Evolutionary conservation across 2,797 vertebrate genomes (phyloP), one percentile per base, ranked within the genome.

Genomic region (Gambelia wislizenii): DNA sequence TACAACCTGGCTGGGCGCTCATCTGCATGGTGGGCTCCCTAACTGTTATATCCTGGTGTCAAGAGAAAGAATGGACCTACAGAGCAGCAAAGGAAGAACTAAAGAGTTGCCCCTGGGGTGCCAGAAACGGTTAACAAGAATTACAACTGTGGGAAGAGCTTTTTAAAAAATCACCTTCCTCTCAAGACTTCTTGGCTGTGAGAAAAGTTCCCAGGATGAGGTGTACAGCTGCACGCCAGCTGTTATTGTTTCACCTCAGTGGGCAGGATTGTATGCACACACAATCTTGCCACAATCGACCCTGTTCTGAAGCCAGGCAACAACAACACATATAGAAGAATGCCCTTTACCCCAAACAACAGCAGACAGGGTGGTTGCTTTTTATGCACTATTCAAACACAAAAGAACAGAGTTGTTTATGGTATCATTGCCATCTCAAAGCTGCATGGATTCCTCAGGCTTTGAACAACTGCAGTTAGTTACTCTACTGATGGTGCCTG

Each of bases 171-270:
- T 69, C 83, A 44, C 89, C 80, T 91, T 94, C n/a, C 25, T 90
- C 30, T 22, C 67, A 33, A 75, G 89, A 81, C 91, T 87, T 0
- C 1, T 56, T 49, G 44, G 91, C 87, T 44, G 16, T 92, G 89
- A 89, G 47, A 52, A 89, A 92, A 8, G 30, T 92, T 97, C 94
- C 93, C 95, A 95, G 94, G 91, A 91, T 78, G 78, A 83, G 9
- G 52, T 6, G 5, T 76, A 94, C 96, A 97, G 96, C 96, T 97
- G 96, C n/a, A 2, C 0, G 25, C 89, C 89, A 82, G 96, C 96
- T 97, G 96, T 87, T 96, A 89, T 54, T 75, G 70, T 89, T 95
- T 90, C 90, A 95, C 91, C 91, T 92, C 30, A 0, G 88, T 13
- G 2, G 85, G 72, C 54, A 84, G 77, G 88, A 78, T 6, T 79